Conservation (phyloP, 2,888 invertebrate genomes). For the Leptinotarsa rubiginosa region DNA sequence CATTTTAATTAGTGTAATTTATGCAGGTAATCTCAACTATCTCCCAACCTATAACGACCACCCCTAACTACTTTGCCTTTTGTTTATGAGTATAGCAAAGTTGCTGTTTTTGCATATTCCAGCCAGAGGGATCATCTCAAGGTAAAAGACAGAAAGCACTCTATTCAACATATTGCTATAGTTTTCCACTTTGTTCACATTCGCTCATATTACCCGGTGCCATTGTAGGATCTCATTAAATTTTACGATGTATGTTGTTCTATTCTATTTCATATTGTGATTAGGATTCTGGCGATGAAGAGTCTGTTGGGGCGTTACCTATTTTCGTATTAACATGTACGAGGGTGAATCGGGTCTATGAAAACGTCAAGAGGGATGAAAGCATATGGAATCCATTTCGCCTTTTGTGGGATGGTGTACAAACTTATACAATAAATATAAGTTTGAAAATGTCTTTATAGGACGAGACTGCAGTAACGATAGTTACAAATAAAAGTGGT, state of each 20-base stretch:
- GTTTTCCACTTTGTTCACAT: slow-evolving; percentile 24
- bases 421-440: too few species aligned
- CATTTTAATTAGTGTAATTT: slow-evolving; percentile 53
- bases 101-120: slow-evolving; percentile 36
- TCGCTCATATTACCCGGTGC: not conserved
- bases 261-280: slow-evolving; percentile 5
- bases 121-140: slow-evolving; percentile 30
- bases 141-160: slow-evolving; percentile 7
- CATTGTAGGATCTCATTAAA: slow-evolving; percentile 3
- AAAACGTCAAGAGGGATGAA: slow-evolving; percentile 47
- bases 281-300: slow-evolving; percentile 14
- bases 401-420: slow-evolving; percentile 39
- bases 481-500: too few species aligned
- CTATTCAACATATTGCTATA: slow-evolving; percentile 22
- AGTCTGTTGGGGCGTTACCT: slow-evolving; percentile 3
- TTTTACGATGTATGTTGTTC: slow-evolving; percentile 18
- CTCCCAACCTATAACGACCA: slow-evolving; percentile 43
- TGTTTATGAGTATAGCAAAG: slow-evolving; percentile 38
- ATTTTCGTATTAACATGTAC: slow-evolving; percentile 1
- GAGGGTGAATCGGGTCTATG: not conserved
- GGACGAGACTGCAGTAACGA: too few species aligned
- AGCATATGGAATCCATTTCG: slow-evolving; percentile 46
- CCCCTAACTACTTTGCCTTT: slow-evolving; percentile 40
- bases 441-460: not conserved
- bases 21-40: slow-evolving; percentile 52